Conservation (phyloP, 2,113 vertebrate genomes). For the Chionomys nivalis region DNA sequence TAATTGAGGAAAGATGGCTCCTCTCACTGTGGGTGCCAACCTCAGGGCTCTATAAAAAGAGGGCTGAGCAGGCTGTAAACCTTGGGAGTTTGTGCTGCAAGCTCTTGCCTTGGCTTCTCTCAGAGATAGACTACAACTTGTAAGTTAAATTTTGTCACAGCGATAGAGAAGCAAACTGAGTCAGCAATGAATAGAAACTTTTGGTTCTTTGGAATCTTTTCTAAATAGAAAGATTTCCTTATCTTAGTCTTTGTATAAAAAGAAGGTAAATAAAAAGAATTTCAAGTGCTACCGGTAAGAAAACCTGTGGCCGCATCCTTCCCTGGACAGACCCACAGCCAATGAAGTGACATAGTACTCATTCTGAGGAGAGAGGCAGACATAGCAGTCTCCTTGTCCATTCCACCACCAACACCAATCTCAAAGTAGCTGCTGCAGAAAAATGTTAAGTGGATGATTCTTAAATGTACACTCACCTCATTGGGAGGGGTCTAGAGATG, state of each 20-base stretch:
- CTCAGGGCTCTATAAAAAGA: neutral
- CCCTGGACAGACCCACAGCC: neutral
- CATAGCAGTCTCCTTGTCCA: conserved; percentile 4
- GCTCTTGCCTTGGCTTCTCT: neutral
- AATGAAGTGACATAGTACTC: neutral
- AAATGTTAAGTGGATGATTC: conserved; percentile 39
- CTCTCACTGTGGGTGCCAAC: neutral
- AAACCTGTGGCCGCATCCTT: neutral
- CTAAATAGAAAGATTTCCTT: neutral
- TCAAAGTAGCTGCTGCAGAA: conserved; percentile 32
- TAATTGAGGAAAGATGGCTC: neutral
- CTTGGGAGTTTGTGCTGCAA: neutral
- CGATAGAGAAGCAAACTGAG: too few relatives aligned
- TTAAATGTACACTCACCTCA: conserved; percentile 34
- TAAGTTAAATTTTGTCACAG: neutral
- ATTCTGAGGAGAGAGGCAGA: neutral
- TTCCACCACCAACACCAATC: conserved; percentile 26
- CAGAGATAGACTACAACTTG: neutral
- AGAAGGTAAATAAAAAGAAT: neutral
- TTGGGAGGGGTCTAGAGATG: neutral
- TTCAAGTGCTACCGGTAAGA: neutral
- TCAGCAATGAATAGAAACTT: neutral
- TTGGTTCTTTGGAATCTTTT: neutral
- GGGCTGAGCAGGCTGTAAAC: neutral
- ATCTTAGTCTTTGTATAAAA: neutral